Evolutionary conservation across 2,113 vertebrate genomes (phyloP), one percentile per base, ranked within the genome.

Genomic region (Ptychochromis oligacanthus): DNA sequence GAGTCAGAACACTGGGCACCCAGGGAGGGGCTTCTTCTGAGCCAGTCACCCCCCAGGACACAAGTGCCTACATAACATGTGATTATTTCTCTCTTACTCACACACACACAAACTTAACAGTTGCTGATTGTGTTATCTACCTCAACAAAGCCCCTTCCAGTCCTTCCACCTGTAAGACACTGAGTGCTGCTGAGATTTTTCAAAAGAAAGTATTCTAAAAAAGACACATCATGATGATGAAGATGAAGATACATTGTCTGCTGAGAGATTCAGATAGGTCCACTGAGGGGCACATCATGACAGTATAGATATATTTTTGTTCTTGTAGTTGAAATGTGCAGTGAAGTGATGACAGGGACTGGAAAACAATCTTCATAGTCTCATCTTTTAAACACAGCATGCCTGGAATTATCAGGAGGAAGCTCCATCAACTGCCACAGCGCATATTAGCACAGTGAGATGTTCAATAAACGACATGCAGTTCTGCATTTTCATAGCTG

Each of bases 241-340:
- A 0, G 10, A 0, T 40, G 40, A 65, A n/a, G 36, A 43, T 65
- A 0, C 36, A 5, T 65, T 0, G 24, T 46, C 38, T 17, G 38
- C 62, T 67, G n/a, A 24, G 62, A 2, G 62, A 65, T 17, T 2
- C 62, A 46, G 14, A 46, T 17, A 67, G 62, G 9, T 38, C 62
- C 46, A 67, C 38, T 18, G 62, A 46, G 62, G 1, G 1, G 0
- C 22, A 67, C 14, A 24, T 15, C 14, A 24, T 43, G 7, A 43
- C 0, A 1, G 4, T 4, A 2, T 22, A 46, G 14, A 24, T 26
- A 26, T 26, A 22, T 24, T 22, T 65, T 24, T 7, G 18, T 38
- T 6, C 8, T 26, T n/a, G n/a, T n/a, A n/a, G n/a, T n/a, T n/a
- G n/a, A n/a, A n/a, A n/a, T n/a, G 62, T 43, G n/a, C 0, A 43